These are phyloP conservation scores for Spheniscus humboldti DNA, from an alignment of 2,797 vertebrate species.

Conservation along the genomic window DNA sequence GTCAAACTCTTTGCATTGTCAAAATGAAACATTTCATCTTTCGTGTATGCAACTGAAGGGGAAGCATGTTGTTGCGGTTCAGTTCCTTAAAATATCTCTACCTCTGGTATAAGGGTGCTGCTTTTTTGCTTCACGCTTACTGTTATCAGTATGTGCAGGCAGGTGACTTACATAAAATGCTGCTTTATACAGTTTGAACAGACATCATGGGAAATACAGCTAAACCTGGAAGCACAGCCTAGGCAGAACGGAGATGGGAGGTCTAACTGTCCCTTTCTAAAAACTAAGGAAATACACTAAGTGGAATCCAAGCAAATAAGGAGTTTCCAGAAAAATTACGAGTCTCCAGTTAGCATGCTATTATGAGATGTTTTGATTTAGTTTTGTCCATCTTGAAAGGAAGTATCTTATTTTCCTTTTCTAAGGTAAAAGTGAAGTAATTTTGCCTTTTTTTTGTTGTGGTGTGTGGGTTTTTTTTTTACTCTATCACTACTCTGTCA, in stretches of 20 bases:
- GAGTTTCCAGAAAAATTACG: background rate
- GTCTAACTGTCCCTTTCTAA: background rate
- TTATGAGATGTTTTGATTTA: background rate
- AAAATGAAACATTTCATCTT: background rate
- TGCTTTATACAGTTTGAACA: background rate
- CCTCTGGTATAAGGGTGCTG: background rate
- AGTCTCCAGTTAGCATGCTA: background rate
- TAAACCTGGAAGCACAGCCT: background rate
- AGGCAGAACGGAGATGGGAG: background rate
- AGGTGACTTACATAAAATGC: background rate
- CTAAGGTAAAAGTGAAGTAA: background rate
- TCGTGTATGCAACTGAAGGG: background rate
- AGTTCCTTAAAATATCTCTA: background rate
- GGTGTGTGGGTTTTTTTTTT: too few relatives aligned
- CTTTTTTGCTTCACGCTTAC: background rate
- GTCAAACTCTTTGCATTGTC: background rate
- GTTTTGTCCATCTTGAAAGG: background rate
- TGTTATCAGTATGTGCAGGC: background rate
- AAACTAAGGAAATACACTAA: background rate
- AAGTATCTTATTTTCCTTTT: background rate
- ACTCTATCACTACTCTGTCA: background rate
- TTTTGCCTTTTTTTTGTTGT: too few relatives aligned
- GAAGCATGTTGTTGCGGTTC: background rate
- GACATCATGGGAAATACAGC: fast-evolving
- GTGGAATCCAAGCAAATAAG: background rate